Evolutionary conservation across 35 echinoderm and acorn worm genomes (phyloP), one percentile per base, ranked within the genome.

Genomic region (Amphiura filiformis): DNA sequence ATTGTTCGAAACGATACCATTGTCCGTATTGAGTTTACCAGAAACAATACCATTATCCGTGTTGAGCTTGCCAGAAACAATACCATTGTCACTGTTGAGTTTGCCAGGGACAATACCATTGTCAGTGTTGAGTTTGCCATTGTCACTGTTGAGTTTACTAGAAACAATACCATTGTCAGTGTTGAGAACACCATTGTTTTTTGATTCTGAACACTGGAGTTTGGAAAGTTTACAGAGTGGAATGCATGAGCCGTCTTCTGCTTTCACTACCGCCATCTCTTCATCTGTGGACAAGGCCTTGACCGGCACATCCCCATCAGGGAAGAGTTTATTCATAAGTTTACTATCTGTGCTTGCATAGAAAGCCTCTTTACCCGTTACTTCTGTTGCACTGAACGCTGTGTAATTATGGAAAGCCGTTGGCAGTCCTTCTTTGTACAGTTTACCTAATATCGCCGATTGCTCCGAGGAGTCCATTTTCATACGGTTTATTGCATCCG

Each of bases 401-500:
- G 87, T 90, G 56, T 96, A 96, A 65, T 96, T 86, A 39, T 96
- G 94, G 65, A 96, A 96, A 35, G 91, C 86, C 5, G 87, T 87
- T 13, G 94, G 86, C 11, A 88, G 83, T 13, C 83, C 76, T 20
- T 87, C 80, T 26, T 93, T 93, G 65, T 86, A 80, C 81, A 86
- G 87, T 82, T 89, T 86, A 75, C 84, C 77, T 31, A 81, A 39
- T 39, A 92, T 56, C 22, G 56, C 83, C 37, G 83, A 61, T 35
- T 85, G 56, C 35, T 61, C 64, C 14, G 49, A 85, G 32, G 90
- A 88, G 80, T 98, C 93, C 92, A 98, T 89, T 65, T 98, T 98
- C 92, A 98, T 98, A 32, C 96, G 26, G 47, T 98, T 98, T 35
- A 90, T 94, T 22, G 86, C 78, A 18, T 98, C 96, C 34, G 79